phyloP scores from a whole-genome alignment of 2,888 invertebrate species.

The Geotrupes spiniger region DNA sequence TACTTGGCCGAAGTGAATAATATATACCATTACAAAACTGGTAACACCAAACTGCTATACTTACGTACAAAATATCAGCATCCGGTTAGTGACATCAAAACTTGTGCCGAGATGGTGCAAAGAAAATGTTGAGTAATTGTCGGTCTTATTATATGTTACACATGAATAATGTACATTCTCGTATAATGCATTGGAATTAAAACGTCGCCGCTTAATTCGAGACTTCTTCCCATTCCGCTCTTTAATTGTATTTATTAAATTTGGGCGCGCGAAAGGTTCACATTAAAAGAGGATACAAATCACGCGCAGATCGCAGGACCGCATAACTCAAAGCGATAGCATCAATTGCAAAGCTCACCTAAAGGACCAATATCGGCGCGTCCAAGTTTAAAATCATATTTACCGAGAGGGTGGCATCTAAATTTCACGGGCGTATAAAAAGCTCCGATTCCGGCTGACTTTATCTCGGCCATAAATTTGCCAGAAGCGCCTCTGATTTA shows the following conservation, averaged over 20 bases:
- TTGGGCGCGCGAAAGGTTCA: neutral
- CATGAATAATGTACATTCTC: too few relatives aligned
- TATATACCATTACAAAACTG: too few relatives aligned
- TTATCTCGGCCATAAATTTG: conserved; percentile 54
- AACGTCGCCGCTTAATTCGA: too few relatives aligned
- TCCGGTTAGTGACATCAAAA: too few relatives aligned
- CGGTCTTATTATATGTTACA: too few relatives aligned
- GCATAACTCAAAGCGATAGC: conserved; percentile 34
- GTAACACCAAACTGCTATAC: too few relatives aligned
- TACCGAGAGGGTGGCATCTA: conserved; percentile 47
- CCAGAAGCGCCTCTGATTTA: conserved; percentile 54
- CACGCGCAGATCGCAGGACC: conserved; percentile 21
- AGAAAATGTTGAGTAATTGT: too few relatives aligned
- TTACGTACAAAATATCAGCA: too few relatives aligned
- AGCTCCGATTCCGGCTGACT: conserved; percentile 52
- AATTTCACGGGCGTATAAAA: conserved; percentile 52
- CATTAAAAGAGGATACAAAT: conserved; percentile 21
- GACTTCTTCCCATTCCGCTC: neutral
- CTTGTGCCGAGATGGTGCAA: too few relatives aligned
- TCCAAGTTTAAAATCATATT: conserved; percentile 50
- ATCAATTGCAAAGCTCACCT: conserved; percentile 43
- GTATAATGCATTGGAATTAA: too few relatives aligned
- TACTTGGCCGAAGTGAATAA: too few relatives aligned
- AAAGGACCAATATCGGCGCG: conserved; percentile 46
- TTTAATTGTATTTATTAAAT: conserved; percentile 5